Percentiles rank a stretch among this genome's conserved stretches.
These are phyloP conservation scores for Tineola bisselliella DNA, from an alignment of 2,888 invertebrate genomes.

Conservation along the genomic window DNA sequence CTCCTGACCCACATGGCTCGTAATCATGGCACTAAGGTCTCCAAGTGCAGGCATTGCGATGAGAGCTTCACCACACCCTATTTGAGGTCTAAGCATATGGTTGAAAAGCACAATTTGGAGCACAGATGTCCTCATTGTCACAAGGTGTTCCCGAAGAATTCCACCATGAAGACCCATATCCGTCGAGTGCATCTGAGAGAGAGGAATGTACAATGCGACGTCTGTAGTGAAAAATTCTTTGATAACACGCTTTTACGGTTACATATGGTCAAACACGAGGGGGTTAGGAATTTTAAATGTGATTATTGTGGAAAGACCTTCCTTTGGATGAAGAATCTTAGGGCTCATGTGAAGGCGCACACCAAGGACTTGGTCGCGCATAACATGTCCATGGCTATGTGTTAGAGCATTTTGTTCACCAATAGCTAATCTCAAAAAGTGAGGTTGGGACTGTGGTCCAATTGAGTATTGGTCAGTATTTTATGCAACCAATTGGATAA, in stretches of 20 bases:
- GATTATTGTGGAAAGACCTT: constrained; percentile 70
- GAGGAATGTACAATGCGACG: constrained; percentile 50
- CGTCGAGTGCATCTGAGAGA: constrained; percentile 53
- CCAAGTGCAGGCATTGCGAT: constrained; percentile 51
- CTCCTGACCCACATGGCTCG: constrained; percentile 52
- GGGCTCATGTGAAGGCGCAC: constrained; percentile 58
- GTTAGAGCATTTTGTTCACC: not conserved
- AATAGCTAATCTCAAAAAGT: no score
- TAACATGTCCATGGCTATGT: not conserved
- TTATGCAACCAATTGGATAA: no score
- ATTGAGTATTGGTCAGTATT: no score
- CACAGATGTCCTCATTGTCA: constrained; percentile 32
- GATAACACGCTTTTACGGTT: constrained; percentile 36
- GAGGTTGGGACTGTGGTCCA: no score
- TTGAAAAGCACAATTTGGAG: constrained; percentile 44
- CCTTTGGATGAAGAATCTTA: constrained; percentile 69
- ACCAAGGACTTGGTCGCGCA: constrained; percentile 25
- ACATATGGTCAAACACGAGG: constrained; percentile 60
- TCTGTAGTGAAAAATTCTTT: constrained; percentile 57
- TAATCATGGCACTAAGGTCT: constrained; percentile 45
- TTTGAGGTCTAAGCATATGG: constrained; percentile 62
- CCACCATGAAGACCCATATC: constrained; percentile 49
- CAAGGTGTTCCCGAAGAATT: constrained; percentile 37
- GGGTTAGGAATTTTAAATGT: constrained; percentile 66
- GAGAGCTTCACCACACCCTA: constrained; percentile 63